Conservation (phyloP, 2,113 vertebrate genomes). For the Naja naja region DNA sequence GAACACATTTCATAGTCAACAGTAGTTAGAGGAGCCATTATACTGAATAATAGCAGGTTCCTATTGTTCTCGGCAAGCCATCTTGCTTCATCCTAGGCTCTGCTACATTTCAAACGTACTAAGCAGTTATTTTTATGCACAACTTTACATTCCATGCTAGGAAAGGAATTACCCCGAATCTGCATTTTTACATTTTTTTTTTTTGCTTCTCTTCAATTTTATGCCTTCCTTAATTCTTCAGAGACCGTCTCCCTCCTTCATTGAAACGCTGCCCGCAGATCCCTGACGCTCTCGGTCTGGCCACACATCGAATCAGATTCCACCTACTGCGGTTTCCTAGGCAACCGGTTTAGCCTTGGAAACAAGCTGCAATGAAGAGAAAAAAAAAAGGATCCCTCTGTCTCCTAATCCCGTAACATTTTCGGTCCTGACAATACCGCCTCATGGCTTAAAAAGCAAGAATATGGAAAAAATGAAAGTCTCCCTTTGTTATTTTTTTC, state of each 20-base stretch:
- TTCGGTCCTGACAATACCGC: conserved; percentile 34
- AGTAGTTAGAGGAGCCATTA: neutral
- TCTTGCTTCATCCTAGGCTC: neutral
- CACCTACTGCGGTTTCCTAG: conserved; percentile 65
- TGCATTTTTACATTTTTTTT: neutral
- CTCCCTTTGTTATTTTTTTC: neutral
- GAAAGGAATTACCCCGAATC: neutral
- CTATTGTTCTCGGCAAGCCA: neutral
- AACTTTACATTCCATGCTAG: neutral
- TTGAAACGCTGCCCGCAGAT: conserved; percentile 25
- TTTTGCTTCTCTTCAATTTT: neutral
- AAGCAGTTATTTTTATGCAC: neutral
- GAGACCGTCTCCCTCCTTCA: neutral
- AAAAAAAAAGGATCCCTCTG: conserved; percentile 16
- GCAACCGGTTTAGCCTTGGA: conserved; percentile 58
- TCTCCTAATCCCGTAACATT: neutral
- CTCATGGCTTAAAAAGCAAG: conserved; percentile 25
- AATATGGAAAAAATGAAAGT: neutral
- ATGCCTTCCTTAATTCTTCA: neutral
- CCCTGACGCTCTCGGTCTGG: conserved; percentile 23
- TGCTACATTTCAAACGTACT: neutral
- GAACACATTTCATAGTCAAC: neutral
- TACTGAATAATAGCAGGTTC: neutral
- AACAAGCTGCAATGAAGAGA: conserved; percentile 41
- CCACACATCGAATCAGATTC: conserved; percentile 46